Base-by-base conservation (phyloP, 2,113 vertebrate species). In the Anguilla japonica region DNA sequence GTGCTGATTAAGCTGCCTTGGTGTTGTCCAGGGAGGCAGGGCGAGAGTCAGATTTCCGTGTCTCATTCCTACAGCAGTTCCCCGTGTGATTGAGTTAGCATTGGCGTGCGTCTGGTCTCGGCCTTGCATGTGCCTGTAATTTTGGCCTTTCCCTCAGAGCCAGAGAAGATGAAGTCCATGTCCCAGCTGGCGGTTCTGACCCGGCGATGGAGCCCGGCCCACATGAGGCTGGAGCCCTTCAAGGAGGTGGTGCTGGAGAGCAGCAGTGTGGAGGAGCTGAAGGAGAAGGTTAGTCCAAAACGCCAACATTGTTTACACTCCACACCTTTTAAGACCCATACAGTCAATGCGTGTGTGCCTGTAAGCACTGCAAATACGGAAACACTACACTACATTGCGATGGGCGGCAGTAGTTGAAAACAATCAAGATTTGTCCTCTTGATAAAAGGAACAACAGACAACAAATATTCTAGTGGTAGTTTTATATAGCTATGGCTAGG, bases 141-240 rank as follows among this genome's bases (percentile, higher is more conserved):
- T 4, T 71, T 2, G 11, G 26, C 26, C 5, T 75, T 11, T 26
- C 83, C 85, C 41, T 34, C 92, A 99, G 98, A 97, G 82, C 92
- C 95, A 20, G 98, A 99, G 93, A 97, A 97, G 92, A 99, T 99
- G 98, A 99, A 99, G 90, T 99, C 98, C 81, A 99, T 99, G 98
- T 98, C 98, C 1, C 98, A 99, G 89, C 94, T 99, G 89, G 98
- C 98, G 7, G 95, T 99, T 90, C 89, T 99, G 86, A 97, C 97
- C 0, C 96, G 96, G 56, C 95, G 96, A 75, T 99, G 98, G 98
- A 96, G 94, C 57, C 98, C 98, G 0, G 93, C 97, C 13, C 95
- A 96, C 81, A 97, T 99, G 96, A 98, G 96, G 90, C 92, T 99
- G 80, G 98, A 98, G 87, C 91, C 95, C 63, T 99, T 99, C 93